Conservation (phyloP, 2,113 vertebrate species). For the Myiopsitta monachus region DNA sequence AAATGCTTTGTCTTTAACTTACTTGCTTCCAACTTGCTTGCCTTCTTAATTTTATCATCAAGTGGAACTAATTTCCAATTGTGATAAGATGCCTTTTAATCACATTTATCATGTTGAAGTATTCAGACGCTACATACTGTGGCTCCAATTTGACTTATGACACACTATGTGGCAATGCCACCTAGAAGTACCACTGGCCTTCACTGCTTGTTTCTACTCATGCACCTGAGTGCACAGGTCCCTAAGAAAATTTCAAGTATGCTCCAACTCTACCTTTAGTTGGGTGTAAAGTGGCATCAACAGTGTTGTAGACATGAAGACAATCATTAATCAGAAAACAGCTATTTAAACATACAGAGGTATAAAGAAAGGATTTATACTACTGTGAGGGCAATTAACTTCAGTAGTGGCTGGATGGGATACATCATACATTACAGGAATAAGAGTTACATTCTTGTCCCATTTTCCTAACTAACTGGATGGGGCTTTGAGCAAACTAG, state of each 20-base stretch:
- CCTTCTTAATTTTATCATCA: background rate
- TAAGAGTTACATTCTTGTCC: background rate
- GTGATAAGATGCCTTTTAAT: background rate
- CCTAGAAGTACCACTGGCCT: background rate
- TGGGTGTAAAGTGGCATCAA: background rate
- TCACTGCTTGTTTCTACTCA: background rate
- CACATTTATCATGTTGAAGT: background rate
- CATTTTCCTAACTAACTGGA: background rate
- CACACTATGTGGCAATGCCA: background rate
- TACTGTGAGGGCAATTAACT: background rate
- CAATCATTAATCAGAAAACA: background rate
- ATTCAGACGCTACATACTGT: background rate
- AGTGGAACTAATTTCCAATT: background rate
- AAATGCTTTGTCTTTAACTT: background rate
- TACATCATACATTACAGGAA: background rate
- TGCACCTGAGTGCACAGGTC: background rate
- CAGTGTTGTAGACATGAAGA: background rate
- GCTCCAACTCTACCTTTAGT: background rate
- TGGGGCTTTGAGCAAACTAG: background rate
- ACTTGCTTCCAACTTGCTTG: background rate
- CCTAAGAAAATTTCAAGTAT: background rate
- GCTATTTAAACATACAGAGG: background rate
- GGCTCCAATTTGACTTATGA: background rate
- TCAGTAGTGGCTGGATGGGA: background rate
- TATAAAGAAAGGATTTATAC: background rate